phyloP scores from a whole-genome alignment of 2,888 invertebrate genomes.

The Buathra laborator region DNA sequence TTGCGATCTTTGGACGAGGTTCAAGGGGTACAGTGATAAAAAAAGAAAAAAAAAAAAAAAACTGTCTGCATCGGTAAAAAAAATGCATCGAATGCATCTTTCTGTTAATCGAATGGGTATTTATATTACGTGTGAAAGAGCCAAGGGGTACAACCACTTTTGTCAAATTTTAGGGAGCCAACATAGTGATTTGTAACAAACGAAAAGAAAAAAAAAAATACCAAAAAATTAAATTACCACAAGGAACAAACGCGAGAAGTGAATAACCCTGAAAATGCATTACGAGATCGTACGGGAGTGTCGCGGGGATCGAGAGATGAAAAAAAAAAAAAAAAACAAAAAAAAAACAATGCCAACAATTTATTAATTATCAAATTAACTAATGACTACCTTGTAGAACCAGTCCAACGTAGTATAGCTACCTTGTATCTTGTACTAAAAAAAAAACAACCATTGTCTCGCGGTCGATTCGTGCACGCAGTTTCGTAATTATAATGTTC shows the following conservation, averaged over 20 bases:
- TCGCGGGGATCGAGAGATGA: conserved; percentile 45
- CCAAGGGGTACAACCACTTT: conserved; percentile 75
- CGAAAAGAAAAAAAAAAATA: conserved; percentile 4
- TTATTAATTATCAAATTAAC: conserved; percentile 74
- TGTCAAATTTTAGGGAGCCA: conserved; percentile 73
- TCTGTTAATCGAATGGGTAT: conserved; percentile 42
- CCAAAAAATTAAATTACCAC: conserved; percentile 64
- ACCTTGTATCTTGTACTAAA: conserved; percentile 73
- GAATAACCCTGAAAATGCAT: conserved; percentile 32
- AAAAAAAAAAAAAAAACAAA: neutral
- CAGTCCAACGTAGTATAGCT: conserved; percentile 73
- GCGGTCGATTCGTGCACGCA: conserved; percentile 49
- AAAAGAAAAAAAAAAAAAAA: conserved; percentile 39
- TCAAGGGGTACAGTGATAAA: conserved; percentile 12
- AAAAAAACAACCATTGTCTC: conserved; percentile 49
- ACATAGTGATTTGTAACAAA: neutral
- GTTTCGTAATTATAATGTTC: conserved; percentile 15
- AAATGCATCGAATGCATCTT: conserved; percentile 44
- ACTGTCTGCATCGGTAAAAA: conserved; percentile 52
- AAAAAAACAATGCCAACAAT: conserved; percentile 71
- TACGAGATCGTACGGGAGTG: conserved; percentile 31
- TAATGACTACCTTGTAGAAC: conserved; percentile 73
- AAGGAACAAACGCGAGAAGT: conserved; percentile 14
- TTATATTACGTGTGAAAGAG: conserved; percentile 27
- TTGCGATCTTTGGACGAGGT: conserved; percentile 28